Evolutionary conservation across 2,888 invertebrate genomes (phyloP).

Genomic region (Trichogramma evanescens): DNA sequence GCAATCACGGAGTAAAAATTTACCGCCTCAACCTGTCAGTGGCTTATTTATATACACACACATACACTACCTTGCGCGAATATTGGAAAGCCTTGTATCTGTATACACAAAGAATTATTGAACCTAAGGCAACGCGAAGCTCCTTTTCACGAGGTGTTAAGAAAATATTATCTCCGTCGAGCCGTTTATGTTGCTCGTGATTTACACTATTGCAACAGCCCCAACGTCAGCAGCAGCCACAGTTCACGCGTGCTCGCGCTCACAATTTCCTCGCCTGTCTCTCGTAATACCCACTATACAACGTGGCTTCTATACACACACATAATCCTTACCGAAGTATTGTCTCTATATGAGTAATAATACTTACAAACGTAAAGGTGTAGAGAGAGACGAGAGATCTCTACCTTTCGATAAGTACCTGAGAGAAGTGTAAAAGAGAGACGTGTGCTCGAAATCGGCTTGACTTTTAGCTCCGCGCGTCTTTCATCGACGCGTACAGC

Average conservation of each 20-base stretch:
- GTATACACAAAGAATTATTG: conserved; percentile 1
- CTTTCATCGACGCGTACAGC: too few species aligned
- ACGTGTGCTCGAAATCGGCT: too few species aligned
- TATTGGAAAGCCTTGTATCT: background rate
- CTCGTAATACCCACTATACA: too few species aligned
- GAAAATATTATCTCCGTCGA: conserved; percentile 28
- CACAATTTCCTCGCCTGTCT: too few species aligned
- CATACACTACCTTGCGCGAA: background rate
- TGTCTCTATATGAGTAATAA: too few species aligned
- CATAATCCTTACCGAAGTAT: too few species aligned
- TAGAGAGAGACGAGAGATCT: background rate
- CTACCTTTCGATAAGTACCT: too few species aligned
- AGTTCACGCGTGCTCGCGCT: background rate
- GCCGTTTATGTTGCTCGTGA: conserved; percentile 31
- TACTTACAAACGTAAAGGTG: conserved; percentile 1
- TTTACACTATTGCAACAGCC: conserved; percentile 27
- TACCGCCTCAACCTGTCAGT: conserved; percentile 6
- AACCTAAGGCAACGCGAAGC: too few species aligned
- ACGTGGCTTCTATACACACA: too few species aligned
- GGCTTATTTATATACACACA: background rate
- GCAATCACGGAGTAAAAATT: conserved; percentile 15
- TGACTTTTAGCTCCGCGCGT: too few species aligned
- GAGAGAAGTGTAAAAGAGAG: too few species aligned
- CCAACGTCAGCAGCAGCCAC: background rate
- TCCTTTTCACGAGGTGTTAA: conserved; percentile 35